Base-by-base conservation (phyloP, 2,888 invertebrate species). In the Dastarcus helophoroides region DNA sequence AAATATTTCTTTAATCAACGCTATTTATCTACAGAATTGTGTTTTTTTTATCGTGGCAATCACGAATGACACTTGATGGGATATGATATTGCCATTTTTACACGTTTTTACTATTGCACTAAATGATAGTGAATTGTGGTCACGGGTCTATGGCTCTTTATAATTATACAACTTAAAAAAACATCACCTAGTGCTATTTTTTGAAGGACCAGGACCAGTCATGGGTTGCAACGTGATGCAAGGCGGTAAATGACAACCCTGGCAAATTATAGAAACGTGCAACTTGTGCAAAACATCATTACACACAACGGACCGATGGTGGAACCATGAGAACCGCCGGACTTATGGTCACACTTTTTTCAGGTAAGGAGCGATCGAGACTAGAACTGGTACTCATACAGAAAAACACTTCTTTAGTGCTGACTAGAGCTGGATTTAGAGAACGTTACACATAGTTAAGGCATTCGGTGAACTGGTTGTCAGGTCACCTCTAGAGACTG, bases 71-170 rank as follows among this genome's bases (percentile, higher is more conserved):
- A 56, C 56, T 48, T 53, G 53, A 54, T 54, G 53, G 55, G 60
- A 60, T 60, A 60, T 60, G 59, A 56, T 60, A 60, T 60, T 60
- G 60, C 60, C 60, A 60, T 59, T 56, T 60, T 58, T 58, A 58
- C 56, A 59, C 53, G 54, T 56, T 54, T 42, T 48, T n/a, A n/a
- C 51, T 60, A 60, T 60, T 60, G 60, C 60, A 60, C 58, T 59
- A 55, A 50, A 50, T 38, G 36, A 11, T 23, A 8, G 7, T 23
- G 24, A 9, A 9, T 17, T n/a, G n/a, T 17, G 19, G 19, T 17
- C n/a, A 7, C n/a, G 19, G n/a, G n/a, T 17, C 6, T 17, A 17
- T 7, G 19, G 19, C 6, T 7, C 19, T 17, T 7, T 17, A 17
- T 6, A n/a, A n/a, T n/a, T n/a, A n/a, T n/a, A n/a, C n/a, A n/a